phyloP scores from a whole-genome alignment of 2,113 vertebrate species.

The Brachyistius frenatus region DNA sequence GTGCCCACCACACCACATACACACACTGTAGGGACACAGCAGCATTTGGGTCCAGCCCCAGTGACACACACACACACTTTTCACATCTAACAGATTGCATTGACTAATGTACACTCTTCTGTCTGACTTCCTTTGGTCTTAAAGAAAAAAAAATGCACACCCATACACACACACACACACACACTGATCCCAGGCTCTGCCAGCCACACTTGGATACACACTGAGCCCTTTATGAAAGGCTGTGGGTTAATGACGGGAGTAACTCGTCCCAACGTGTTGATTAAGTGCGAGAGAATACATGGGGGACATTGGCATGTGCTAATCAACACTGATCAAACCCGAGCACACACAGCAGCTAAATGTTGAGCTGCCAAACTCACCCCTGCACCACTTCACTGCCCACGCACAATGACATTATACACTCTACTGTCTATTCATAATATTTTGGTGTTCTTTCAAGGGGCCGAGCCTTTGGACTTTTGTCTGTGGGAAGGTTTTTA shows the following conservation, averaged over 20 bases:
- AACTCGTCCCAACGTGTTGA: constrained; percentile 63
- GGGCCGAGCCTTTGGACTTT: constrained; percentile 32
- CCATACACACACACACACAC: constrained; percentile 20
- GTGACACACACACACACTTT: constrained; percentile 31
- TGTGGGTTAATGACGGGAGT: constrained; percentile 62
- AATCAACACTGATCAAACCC: constrained; percentile 60
- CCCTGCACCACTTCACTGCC: constrained; percentile 6
- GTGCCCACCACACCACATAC: constrained; percentile 60
- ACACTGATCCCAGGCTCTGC: constrained; percentile 33
- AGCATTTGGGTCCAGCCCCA: constrained; percentile 40
- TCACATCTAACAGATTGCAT: constrained; percentile 50
- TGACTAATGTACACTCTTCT: constrained; percentile 43
- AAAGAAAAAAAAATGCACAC: constrained; percentile 21
- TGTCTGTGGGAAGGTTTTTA: constrained; percentile 18
- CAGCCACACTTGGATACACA: constrained; percentile 63
- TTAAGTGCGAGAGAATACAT: constrained; percentile 66
- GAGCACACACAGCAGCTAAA: constrained; percentile 8
- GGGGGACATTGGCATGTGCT: constrained; percentile 60
- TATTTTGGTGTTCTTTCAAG: constrained; percentile 52
- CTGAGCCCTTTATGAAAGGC: constrained; percentile 58
- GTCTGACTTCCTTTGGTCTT: constrained; percentile 43
- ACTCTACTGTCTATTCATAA: constrained; percentile 55
- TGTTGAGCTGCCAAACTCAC: constrained; percentile 32
- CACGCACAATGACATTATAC: constrained; percentile 45
- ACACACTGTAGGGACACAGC: constrained; percentile 35